phyloP scores from a whole-genome alignment of 2,113 vertebrate species.

The Merops nubicus region DNA sequence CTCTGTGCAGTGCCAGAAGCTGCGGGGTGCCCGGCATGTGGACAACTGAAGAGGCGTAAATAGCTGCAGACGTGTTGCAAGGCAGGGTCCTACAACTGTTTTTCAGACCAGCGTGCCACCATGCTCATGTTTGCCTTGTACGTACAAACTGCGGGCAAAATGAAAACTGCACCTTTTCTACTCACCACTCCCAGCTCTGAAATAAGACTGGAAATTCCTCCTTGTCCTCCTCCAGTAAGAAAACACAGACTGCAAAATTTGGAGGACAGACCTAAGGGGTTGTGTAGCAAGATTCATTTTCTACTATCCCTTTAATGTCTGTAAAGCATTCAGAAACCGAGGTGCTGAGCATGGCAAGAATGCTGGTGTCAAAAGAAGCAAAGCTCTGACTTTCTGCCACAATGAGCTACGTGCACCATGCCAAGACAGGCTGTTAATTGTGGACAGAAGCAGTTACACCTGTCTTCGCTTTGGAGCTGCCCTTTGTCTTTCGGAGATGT shows the following conservation, averaged over 20 bases:
- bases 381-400: neutral
- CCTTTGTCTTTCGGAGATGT: neutral
- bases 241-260: neutral
- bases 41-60: neutral
- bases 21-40: neutral
- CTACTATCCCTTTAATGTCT: neutral
- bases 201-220: neutral
- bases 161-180: neutral
- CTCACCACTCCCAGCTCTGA: neutral
- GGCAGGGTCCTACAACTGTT: neutral
- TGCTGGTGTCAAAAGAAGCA: neutral
- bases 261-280: neutral
- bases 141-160: neutral
- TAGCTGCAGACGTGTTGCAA: neutral
- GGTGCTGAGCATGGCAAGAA: neutral
- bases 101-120: neutral
- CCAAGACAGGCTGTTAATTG: neutral
- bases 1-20: neutral
- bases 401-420: neutral
- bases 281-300: neutral
- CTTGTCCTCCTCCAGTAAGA: neutral
- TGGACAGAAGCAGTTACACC: neutral
- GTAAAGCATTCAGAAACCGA: neutral
- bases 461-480: accelerated
- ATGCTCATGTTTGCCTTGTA: neutral